phyloP scores from a whole-genome alignment of 2,113 vertebrate genomes.

The Peromyscus leucopus region DNA sequence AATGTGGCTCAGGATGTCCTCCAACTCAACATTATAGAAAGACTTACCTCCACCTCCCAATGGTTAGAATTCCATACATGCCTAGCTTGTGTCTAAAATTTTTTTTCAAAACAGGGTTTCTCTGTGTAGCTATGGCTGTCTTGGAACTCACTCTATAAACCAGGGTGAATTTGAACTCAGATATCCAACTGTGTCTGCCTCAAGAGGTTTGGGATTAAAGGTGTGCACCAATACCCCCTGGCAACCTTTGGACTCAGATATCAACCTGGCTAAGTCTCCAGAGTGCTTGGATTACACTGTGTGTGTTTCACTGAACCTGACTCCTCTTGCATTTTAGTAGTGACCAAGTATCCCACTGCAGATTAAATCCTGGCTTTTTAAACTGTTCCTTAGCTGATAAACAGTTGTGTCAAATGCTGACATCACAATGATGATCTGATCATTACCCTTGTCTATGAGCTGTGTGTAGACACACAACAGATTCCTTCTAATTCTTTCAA shows the following conservation, averaged over 20 bases:
- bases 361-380: neutral
- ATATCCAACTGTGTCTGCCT: too few species aligned
- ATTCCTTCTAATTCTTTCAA: neutral
- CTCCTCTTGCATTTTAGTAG: neutral
- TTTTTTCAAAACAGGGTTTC: neutral
- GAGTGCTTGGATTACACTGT: neutral
- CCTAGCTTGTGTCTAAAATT: neutral
- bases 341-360: neutral
- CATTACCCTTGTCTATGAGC: neutral
- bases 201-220: neutral
- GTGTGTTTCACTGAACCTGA: too few species aligned
- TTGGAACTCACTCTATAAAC: too few species aligned
- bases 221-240: too few species aligned
- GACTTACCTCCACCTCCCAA: neutral
- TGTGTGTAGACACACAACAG: fast-evolving
- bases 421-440: too few species aligned
- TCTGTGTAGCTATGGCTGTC: too few species aligned
- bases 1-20: too few species aligned
- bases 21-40: too few species aligned
- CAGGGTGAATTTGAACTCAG: too few species aligned
- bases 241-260: too few species aligned
- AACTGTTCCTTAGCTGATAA: neutral
- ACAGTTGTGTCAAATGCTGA: neutral
- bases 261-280: too few species aligned
- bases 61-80: neutral